Base-by-base conservation (phyloP, 2,113 vertebrate species). In the Thunnus maccoyii region DNA sequence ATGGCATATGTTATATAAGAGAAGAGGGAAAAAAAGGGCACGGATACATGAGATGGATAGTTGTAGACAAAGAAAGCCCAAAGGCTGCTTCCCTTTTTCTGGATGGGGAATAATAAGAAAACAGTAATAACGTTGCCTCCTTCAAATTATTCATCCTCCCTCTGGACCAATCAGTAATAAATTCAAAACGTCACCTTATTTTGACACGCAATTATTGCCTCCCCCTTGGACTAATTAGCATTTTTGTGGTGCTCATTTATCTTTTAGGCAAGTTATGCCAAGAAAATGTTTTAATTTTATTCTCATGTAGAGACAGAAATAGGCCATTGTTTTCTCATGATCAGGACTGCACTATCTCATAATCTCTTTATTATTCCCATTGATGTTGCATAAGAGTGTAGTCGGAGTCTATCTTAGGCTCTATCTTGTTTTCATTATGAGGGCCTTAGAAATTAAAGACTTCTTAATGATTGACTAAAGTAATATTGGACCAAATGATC, bases 1-100 rank as follows among this genome's bases (percentile, higher is more conserved):
- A 27, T 47, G 56, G 60, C 27, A 16, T 48, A 25, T 20, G 36
- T 91, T 89, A 88, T 50, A 57, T 84, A 88, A 88, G 72, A 71
- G 25, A 4, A 56, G 36, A 41, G 52, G 72, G 65, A 63, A 52
- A 77, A 72, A 60, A 72, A 56, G 65, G 71, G 66, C 44, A 55
- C 51, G n/a, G 56, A 36, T 17, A 22, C 5, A 18, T 71, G 30
- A 60, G 68, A 64, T 50, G 69, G 36, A 54, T 25, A 64, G 66
- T 55, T 83, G 57, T 15, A 14, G 52, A 72, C 9, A 60, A 61
- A 75, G 51, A 73, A 86, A 79, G 1, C 30, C 64, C 65, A 47
- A 61, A 73, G 12, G 22, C 18, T 48, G 13, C 2, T 32, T 82
- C 6, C 17, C 4, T 46, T 72, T 65, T 51, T 82, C 64, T 41